Evolutionary conservation across 2,888 invertebrate species (phyloP).

Genomic region (Polietes domitor): DNA sequence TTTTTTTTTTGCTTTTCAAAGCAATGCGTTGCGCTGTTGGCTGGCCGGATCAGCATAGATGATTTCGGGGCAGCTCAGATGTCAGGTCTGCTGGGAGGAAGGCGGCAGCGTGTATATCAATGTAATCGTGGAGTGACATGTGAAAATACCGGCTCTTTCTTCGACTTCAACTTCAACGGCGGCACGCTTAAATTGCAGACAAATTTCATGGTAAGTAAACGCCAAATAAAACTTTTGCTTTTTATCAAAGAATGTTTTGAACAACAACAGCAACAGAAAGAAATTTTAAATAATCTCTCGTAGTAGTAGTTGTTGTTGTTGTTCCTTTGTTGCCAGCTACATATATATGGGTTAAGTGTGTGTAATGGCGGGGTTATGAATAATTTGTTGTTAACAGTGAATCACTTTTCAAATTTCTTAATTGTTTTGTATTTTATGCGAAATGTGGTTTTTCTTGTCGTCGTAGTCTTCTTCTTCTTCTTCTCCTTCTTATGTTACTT

Average conservation of each 20-base stretch:
- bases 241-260: not conserved
- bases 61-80: not conserved
- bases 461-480: not conserved
- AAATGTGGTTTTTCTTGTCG: not conserved
- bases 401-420: not conserved
- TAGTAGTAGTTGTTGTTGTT: not conserved
- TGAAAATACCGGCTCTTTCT: slow-evolving; percentile 14
- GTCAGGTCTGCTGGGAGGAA: too few relatives aligned
- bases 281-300: not conserved
- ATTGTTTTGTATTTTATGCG: slow-evolving; percentile 7
- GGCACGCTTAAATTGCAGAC: not conserved
- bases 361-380: too few relatives aligned
- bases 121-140: slow-evolving; percentile 2
- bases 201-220: not conserved
- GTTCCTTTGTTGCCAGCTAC: not conserved
- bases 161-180: not conserved
- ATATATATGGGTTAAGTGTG: not conserved
- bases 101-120: not conserved
- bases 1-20: not conserved
- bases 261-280: not conserved
- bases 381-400: not conserved
- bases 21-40: not conserved
- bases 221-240: not conserved
- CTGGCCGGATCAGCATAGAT: not conserved
- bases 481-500: too few relatives aligned